Percentiles rank a stretch among this genome's conserved stretches.
Evolutionary conservation across 2,113 vertebrate genomes (phyloP).

Genomic region (Microcebus tavaratra): DNA sequence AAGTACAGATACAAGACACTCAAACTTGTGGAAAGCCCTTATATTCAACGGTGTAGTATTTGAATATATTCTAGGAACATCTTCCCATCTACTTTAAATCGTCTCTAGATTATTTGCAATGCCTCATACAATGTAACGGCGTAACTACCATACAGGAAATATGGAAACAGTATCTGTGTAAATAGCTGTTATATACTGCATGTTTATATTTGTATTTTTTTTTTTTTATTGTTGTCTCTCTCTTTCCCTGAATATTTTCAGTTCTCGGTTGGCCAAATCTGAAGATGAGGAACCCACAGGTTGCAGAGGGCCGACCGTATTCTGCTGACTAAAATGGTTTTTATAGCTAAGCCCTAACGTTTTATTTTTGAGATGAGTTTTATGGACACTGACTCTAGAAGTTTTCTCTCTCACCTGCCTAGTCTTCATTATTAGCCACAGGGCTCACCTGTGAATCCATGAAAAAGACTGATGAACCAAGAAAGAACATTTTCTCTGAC

Average conservation of each 20-base stretch:
- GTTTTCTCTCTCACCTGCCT: neutral
- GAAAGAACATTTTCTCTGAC: neutral
- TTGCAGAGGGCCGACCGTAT: neutral
- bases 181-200: neutral
- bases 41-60: neutral
- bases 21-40: neutral
- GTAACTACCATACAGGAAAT: neutral
- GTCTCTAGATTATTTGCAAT: neutral
- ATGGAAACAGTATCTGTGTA: neutral
- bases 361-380: conserved; percentile 14
- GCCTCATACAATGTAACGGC: neutral
- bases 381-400: neutral
- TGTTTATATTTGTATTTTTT: neutral
- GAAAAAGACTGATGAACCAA: neutral
- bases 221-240: neutral
- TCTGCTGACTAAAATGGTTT: neutral
- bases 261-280: neutral
- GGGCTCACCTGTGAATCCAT: neutral
- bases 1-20: neutral
- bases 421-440: neutral
- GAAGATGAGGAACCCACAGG: neutral
- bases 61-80: neutral
- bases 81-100: neutral
- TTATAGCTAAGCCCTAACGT: neutral
- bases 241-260: neutral